phyloP scores from a whole-genome alignment of 2,113 vertebrate species.

The Sturnus vulgaris region DNA sequence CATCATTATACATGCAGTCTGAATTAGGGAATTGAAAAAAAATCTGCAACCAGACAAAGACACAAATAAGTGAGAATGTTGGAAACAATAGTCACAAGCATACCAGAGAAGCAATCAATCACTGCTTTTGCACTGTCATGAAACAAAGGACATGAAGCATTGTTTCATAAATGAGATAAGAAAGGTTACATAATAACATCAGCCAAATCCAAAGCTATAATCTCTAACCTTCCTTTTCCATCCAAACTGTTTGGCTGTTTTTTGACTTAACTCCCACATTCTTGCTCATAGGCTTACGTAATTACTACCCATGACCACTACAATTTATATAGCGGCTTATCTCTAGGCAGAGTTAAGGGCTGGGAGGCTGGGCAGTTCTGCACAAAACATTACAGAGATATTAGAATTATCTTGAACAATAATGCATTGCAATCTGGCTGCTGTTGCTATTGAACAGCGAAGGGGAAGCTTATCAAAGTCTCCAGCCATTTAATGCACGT shows the following conservation, averaged over 20 bases:
- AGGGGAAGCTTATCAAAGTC: background rate
- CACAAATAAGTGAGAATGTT: background rate
- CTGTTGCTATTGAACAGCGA: background rate
- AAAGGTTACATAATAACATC: background rate
- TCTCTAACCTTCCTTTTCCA: background rate
- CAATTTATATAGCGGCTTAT: constrained; percentile 28
- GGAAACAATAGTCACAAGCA: background rate
- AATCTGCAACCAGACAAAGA: background rate
- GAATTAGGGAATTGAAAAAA: background rate
- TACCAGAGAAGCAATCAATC: background rate
- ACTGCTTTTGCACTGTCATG: background rate
- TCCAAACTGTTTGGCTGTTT: background rate
- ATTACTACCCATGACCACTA: background rate
- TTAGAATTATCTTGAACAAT: background rate
- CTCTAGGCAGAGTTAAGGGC: background rate
- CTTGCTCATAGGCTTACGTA: background rate
- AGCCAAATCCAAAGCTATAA: constrained; percentile 5
- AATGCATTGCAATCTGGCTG: background rate
- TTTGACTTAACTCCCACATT: background rate
- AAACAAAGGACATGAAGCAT: background rate
- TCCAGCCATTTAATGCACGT: background rate
- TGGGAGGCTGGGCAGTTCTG: background rate
- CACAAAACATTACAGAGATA: background rate
- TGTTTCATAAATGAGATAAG: background rate
- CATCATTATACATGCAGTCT: background rate